Conservation (phyloP, 2,797 vertebrate genomes). For the Diplodus sargus region DNA sequence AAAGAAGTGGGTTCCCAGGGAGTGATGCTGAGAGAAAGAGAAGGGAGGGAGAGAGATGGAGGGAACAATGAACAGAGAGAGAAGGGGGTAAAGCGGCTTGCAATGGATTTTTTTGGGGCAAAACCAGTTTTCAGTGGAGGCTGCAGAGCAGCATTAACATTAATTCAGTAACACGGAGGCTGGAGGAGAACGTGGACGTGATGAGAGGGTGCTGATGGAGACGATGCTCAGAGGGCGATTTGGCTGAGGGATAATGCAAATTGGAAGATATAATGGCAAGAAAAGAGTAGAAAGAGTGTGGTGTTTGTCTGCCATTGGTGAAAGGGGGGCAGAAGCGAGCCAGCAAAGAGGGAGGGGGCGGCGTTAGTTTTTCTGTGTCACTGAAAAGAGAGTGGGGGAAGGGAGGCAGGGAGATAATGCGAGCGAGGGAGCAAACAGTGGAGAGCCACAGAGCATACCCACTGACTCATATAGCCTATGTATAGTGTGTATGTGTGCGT, state of each 20-base stretch:
- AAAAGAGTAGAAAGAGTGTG: conserved; percentile 62
- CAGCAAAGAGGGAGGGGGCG: conserved; percentile 67
- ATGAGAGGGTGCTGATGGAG: conserved; percentile 59
- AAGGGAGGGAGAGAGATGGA: conserved; percentile 70
- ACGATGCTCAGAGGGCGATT: conserved; percentile 32
- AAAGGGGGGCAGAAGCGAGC: conserved; percentile 64
- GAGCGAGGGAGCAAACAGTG: conserved; percentile 75
- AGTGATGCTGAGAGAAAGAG: conserved; percentile 73
- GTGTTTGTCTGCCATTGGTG: conserved; percentile 74
- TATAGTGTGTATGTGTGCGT: conserved; percentile 45
- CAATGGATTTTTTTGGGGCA: conserved; percentile 73
- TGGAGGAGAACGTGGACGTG: conserved; percentile 49
- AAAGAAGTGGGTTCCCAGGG: conserved; percentile 75
- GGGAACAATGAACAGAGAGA: conserved; percentile 73
- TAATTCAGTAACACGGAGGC: conserved; percentile 48
- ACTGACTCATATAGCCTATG: conserved; percentile 78
- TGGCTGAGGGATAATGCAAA: conserved; percentile 41
- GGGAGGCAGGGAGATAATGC: conserved; percentile 80
- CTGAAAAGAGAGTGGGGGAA: conserved; percentile 84
- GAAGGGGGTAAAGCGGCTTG: conserved; percentile 45
- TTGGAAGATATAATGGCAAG: conserved; percentile 41
- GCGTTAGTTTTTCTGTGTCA: conserved; percentile 86
- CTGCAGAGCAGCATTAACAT: conserved; percentile 69
- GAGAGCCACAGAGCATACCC: conserved; percentile 68
- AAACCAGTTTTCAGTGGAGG: conserved; percentile 71